Evolutionary conservation across 2,113 vertebrate species (phyloP).

Genomic region (Polypterus senegalus): DNA sequence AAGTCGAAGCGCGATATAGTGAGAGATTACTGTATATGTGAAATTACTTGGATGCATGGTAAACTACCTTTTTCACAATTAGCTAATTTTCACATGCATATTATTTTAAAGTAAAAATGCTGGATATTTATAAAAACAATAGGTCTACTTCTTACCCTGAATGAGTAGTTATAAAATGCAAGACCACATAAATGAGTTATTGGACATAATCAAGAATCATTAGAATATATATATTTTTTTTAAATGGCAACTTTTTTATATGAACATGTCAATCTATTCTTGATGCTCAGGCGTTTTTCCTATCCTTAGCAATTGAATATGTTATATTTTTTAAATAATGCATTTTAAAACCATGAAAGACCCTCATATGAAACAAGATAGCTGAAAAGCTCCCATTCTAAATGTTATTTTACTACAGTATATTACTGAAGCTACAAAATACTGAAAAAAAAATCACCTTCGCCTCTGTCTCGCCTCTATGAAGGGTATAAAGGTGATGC

Average conservation of each 20-base stretch:
- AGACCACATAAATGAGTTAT: conserved; percentile 41
- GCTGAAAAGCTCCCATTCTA: neutral
- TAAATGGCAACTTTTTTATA: conserved; percentile 27
- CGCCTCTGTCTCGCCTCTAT: conserved; percentile 96
- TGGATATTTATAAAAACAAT: too few relatives aligned
- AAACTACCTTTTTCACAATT: too few relatives aligned
- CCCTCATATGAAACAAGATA: too few relatives aligned
- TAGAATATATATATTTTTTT: conserved; percentile 22
- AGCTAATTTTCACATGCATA: too few relatives aligned
- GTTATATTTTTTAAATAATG: too few relatives aligned
- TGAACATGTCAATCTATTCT: conserved; percentile 21
- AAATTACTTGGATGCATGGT: too few relatives aligned
- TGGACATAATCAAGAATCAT: conserved; percentile 38
- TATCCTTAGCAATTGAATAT: too few relatives aligned
- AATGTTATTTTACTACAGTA: neutral
- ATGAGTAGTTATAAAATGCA: conserved; percentile 17
- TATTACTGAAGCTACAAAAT: conserved; percentile 11
- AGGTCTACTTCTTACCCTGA: too few relatives aligned
- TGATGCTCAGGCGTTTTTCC: conserved; percentile 22
- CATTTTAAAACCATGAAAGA: conserved; percentile 19
- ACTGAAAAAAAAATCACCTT: conserved; percentile 57
- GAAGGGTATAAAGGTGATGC: conserved; percentile 92
- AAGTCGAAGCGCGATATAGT: too few relatives aligned
- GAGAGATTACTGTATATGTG: too few relatives aligned
- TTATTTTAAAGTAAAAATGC: too few relatives aligned